Evolutionary conservation across 1,140 invertebrate genomes (phyloP), one percentile per base, ranked within the genome.

Genomic region (Venustaconcha ellipsiformis): DNA sequence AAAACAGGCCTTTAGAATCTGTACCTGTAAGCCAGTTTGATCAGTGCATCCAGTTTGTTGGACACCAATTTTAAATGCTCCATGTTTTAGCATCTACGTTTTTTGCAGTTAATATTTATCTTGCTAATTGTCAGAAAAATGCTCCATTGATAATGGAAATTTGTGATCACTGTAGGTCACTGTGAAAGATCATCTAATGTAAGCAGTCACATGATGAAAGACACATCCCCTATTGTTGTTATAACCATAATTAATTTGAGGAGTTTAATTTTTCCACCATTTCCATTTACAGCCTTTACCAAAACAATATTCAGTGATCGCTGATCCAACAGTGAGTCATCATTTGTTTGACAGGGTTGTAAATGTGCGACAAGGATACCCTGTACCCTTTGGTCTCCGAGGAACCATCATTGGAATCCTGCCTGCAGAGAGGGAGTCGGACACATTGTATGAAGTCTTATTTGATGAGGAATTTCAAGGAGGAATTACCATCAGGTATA

Each of bases 291-390:
- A 89, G 88, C 87, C 88, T 5, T 56, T 87, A 18, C 64, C 80
- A 3, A 82, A 80, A 17, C 83, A 84, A 70, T 81, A 84, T 11
- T 74, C 78, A 8, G 37, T 88, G 63, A 79, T 92, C 2, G 93
- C 95, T 0, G 96, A 97, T 90, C 89, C 92, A 0, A 90, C 88
- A 18, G 92, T 93, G 0, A 92, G 91, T 6, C 94, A 93, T 86
- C 81, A 91, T 76, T 82, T 99, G 62, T 94, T 95, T 79, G 96
- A 99, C 87, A 92, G 97, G 71, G 93, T 99, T 59, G 92, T 97
- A 3, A 93, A 94, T 81, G 92, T 95, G 0, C 91, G 94, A 57
- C 92, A 93, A 64, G 92, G 93, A 66, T 94, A 93, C 81, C 92
- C 93, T 3, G 95, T 96, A 14, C 96, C 96, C 0, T 88, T 95